A percentile compares a stretch with the other conserved stretches of the same genome.
phyloP scores from a whole-genome alignment of 2,888 invertebrate genomes.

The Leptothorax acervorum region DNA sequence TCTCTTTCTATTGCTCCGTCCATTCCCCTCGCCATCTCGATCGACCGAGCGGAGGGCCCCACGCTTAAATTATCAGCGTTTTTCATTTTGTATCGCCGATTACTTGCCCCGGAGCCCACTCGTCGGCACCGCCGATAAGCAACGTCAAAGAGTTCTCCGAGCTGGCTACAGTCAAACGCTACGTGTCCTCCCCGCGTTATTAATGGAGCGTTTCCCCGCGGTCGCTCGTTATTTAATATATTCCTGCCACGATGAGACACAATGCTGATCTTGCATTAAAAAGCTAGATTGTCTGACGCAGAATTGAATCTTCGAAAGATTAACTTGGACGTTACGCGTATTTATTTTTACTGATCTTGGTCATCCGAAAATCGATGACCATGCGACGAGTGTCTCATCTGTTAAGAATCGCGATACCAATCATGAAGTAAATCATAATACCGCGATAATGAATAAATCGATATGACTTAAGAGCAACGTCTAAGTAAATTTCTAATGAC shows the following conservation, averaged over 20 bases:
- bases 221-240: constrained; percentile 10
- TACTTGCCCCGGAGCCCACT: constrained; percentile 51
- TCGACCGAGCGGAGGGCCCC: constrained; percentile 36
- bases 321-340: too few species aligned
- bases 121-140: constrained; percentile 50
- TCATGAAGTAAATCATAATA: background rate
- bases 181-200: constrained; percentile 39
- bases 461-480: background rate
- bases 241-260: background rate
- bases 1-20: background rate
- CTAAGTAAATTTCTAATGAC: background rate
- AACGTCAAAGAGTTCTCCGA: constrained; percentile 49
- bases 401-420: too few species aligned
- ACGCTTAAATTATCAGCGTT: constrained; percentile 63
- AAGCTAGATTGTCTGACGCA: background rate
- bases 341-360: too few species aligned
- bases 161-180: constrained; percentile 42
- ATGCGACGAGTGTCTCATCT: too few species aligned
- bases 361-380: too few species aligned
- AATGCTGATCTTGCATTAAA: background rate
- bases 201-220: constrained; percentile 40
- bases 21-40: constrained; percentile 22
- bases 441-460: background rate
- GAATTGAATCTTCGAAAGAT: too few species aligned
- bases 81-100: constrained; percentile 62